Evolutionary conservation across 2,797 vertebrate genomes (phyloP).

Genomic region (Heliangelus exortis): DNA sequence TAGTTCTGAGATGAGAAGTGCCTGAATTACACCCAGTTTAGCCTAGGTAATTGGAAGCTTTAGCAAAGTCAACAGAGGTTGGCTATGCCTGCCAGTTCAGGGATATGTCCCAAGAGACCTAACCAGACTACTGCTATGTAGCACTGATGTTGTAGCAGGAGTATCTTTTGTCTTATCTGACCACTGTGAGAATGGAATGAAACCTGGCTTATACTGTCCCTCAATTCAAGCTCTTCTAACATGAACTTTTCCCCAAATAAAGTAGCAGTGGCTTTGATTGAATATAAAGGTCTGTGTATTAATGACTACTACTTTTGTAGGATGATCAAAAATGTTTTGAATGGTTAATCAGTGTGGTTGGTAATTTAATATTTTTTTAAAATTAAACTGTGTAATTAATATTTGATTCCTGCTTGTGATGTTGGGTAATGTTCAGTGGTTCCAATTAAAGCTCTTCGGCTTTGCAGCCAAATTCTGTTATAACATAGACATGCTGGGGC

Average conservation of each 20-base stretch:
- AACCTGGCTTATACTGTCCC: background rate
- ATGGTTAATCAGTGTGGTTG: background rate
- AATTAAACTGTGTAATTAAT: background rate
- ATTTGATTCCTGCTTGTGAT: background rate
- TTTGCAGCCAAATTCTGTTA: conserved; percentile 1
- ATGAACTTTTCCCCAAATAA: background rate
- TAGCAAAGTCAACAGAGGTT: background rate
- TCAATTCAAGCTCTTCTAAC: background rate
- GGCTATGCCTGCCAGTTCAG: background rate
- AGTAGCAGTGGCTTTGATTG: background rate
- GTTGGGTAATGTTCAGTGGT: background rate
- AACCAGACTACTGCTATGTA: background rate
- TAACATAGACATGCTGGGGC: background rate
- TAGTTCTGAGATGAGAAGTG: background rate
- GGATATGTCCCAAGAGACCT: background rate
- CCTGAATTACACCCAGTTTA: background rate
- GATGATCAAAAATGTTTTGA: background rate
- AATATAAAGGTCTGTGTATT: background rate
- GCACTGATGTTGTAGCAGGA: background rate
- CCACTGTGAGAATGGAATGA: background rate
- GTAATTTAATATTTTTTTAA: background rate
- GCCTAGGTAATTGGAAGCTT: background rate
- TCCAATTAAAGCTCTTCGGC: conserved; percentile 42
- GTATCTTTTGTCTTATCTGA: background rate
- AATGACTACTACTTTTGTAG: background rate